Evolutionary conservation across 1,140 invertebrate genomes (phyloP).

Genomic region (Calephelis nemesis): DNA sequence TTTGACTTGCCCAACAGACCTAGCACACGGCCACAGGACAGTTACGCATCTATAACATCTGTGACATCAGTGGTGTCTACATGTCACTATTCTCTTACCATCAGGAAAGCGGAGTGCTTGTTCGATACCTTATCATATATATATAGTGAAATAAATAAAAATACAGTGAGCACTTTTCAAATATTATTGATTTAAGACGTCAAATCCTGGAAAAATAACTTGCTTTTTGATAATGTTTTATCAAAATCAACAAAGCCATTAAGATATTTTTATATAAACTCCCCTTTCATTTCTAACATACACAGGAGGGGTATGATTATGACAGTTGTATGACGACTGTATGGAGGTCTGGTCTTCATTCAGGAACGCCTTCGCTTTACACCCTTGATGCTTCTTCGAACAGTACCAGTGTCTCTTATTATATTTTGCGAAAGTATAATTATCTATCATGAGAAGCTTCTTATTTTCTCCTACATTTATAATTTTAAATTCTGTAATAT

Average conservation of each 20-base stretch:
- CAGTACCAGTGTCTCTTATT: conserved; percentile 48
- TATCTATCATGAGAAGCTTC: conserved; percentile 29
- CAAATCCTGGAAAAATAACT: too few species aligned
- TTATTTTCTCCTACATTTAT: conserved; percentile 26
- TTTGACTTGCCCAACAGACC: too few species aligned
- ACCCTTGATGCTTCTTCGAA: conserved; percentile 48
- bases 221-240: too few species aligned
- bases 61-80: too few species aligned
- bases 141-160: too few species aligned
- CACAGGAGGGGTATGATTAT: conserved; percentile 45
- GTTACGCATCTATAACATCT: too few species aligned
- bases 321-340: conserved; percentile 29
- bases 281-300: conserved; percentile 26
- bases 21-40: too few species aligned
- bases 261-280: conserved; percentile 2
- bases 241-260: background rate
- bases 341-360: conserved; percentile 34
- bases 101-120: too few species aligned
- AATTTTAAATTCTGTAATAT: conserved; percentile 30
- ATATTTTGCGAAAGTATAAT: conserved; percentile 39
- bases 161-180: too few species aligned
- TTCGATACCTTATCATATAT: too few species aligned
- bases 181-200: too few species aligned
- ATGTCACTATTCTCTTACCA: too few species aligned
- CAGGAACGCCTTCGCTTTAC: conserved; percentile 45